Percentiles rank a stretch among this genome's conserved stretches.
phyloP scores from a whole-genome alignment of 2,797 vertebrate species.

The Hoplostethus mediterraneus region DNA sequence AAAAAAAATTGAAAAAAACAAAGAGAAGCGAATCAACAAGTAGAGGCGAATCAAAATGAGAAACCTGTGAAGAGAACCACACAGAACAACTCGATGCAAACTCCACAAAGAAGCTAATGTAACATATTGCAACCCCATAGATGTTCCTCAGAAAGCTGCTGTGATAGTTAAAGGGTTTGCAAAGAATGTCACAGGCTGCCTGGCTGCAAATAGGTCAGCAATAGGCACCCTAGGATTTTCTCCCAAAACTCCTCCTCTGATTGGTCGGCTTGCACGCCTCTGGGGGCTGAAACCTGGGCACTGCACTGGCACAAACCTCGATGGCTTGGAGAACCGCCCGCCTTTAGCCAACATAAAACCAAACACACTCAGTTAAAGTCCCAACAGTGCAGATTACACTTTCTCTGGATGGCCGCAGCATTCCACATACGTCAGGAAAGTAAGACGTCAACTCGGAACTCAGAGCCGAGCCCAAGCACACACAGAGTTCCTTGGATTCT shows the following conservation, averaged over 20 bases:
- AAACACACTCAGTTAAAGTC: slow-evolving; percentile 21
- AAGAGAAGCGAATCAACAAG: slow-evolving; percentile 7
- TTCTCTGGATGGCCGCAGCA: background rate
- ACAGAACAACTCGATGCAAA: background rate
- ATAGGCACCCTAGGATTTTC: slow-evolving; percentile 59
- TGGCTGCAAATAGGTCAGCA: slow-evolving; percentile 65
- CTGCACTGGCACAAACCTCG: slow-evolving; percentile 38
- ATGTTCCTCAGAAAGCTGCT: slow-evolving; percentile 22
- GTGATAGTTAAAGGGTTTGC: slow-evolving; percentile 17
- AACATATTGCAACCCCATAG: too few species aligned
- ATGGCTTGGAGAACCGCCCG: slow-evolving; percentile 49
- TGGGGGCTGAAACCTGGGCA: slow-evolving; percentile 64
- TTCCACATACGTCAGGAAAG: background rate
- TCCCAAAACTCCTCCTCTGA: slow-evolving; percentile 53
- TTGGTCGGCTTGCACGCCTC: slow-evolving; percentile 59
- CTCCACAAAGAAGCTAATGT: background rate
- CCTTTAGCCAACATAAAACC: slow-evolving; percentile 1
- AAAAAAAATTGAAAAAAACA: slow-evolving; percentile 15
- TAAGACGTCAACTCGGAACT: background rate
- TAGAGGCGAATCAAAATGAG: slow-evolving; percentile 15
- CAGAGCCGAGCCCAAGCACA: background rate
- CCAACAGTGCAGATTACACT: slow-evolving; percentile 23
- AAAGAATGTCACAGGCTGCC: slow-evolving; percentile 45
- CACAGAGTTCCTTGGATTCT: slow-evolving; percentile 30
- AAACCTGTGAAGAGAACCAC: slow-evolving; percentile 4